phyloP scores from a whole-genome alignment of 2,113 vertebrate species.

The Catharus minimus region DNA sequence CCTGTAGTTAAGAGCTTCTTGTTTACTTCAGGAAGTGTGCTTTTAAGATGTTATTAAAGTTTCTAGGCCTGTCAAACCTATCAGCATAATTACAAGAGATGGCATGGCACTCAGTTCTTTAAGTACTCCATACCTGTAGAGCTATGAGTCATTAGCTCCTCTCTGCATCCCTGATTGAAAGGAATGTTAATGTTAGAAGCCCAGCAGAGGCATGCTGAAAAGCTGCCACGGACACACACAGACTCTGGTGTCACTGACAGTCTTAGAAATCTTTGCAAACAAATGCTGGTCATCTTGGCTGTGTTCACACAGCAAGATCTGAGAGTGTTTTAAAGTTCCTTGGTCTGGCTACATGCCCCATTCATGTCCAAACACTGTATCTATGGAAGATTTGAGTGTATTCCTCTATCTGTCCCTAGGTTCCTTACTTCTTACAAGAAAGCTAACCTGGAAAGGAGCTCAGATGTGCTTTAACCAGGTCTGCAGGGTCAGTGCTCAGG shows the following conservation, averaged over 20 bases:
- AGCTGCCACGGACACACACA: neutral
- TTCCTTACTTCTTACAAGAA: neutral
- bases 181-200: neutral
- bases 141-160: slow-evolving; percentile 31
- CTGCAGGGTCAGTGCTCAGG: neutral
- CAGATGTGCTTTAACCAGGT: neutral
- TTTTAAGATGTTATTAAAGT: slow-evolving; percentile 17
- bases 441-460: neutral
- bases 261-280: neutral
- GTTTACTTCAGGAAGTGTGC: slow-evolving; percentile 35
- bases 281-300: slow-evolving; percentile 1
- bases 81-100: slow-evolving; percentile 41
- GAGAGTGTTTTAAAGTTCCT: neutral
- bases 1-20: slow-evolving; percentile 2
- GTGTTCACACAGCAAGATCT: neutral
- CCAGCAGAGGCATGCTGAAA: neutral
- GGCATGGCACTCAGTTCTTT: slow-evolving; percentile 3
- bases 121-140: slow-evolving; percentile 27
- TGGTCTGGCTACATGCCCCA: neutral
- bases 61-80: slow-evolving; percentile 20
- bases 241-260: neutral
- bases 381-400: neutral
- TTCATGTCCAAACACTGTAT: neutral
- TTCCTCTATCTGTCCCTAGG: neutral
- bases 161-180: neutral